phyloP scores from a whole-genome alignment of 1,140 invertebrate genomes.

The Drosophila carrolli region DNA sequence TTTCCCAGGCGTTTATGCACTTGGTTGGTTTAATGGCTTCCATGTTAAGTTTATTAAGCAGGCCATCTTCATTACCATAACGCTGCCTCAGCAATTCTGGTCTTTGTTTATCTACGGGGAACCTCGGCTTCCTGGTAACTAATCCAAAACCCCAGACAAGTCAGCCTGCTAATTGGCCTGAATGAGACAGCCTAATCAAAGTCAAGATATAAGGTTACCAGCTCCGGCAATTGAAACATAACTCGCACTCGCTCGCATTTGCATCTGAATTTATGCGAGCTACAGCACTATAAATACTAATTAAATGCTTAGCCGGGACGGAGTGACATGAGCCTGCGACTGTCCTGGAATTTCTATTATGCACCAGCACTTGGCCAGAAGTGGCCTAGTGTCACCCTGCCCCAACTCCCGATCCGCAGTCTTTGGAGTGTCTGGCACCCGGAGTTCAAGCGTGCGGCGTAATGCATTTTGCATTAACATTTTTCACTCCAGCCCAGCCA shows the following conservation, averaged over 20 bases:
- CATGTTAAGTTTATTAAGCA: slow-evolving; percentile 32
- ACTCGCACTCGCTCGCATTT: slow-evolving; percentile 56
- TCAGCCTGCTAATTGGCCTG: slow-evolving; percentile 34
- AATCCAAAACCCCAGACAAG: not conserved
- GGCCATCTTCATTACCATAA: slow-evolving; percentile 3
- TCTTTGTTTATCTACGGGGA: not conserved
- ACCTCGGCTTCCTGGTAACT: slow-evolving; percentile 18
- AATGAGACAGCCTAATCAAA: slow-evolving; percentile 25
- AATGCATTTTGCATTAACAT: slow-evolving; percentile 81
- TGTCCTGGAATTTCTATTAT: slow-evolving; percentile 48
- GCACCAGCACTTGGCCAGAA: slow-evolving; percentile 47
- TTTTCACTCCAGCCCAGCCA: slow-evolving; percentile 39
- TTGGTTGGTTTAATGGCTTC: slow-evolving; percentile 31
- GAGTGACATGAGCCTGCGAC: slow-evolving; percentile 29
- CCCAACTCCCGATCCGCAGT: not conserved
- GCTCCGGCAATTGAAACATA: slow-evolving; percentile 41
- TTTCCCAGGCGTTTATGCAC: slow-evolving; percentile 30
- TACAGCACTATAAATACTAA: slow-evolving; percentile 58
- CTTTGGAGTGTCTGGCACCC: slow-evolving; percentile 34
- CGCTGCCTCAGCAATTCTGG: not conserved
- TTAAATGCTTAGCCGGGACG: slow-evolving; percentile 60
- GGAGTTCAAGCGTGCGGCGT: slow-evolving; percentile 69
- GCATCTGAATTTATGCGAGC: slow-evolving; percentile 56
- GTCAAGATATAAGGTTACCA: slow-evolving; percentile 14
- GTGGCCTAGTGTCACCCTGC: slow-evolving; percentile 15